These are phyloP conservation scores for Epinotia brunnichana DNA, from an alignment of 2,888 invertebrate species.

Conservation along the genomic window DNA sequence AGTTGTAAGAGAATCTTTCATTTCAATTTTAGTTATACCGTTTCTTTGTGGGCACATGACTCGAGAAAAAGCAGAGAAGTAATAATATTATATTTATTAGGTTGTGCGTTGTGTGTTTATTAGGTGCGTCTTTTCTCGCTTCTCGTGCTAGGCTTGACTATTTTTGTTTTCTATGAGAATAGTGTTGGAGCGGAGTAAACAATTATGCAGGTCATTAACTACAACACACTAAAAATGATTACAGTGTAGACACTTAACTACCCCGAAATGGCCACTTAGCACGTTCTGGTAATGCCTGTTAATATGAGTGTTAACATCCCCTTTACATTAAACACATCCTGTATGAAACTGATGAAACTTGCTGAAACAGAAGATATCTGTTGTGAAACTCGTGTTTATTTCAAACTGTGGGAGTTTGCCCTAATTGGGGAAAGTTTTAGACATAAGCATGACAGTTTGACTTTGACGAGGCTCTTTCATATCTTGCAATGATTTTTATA, in stretches of 20 bases:
- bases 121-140: too few species aligned
- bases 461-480: conserved; percentile 3
- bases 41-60: too few species aligned
- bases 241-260: conserved; percentile 3
- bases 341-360: neutral
- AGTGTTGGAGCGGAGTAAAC: too few species aligned
- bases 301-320: neutral
- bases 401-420: neutral
- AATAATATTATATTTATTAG: too few species aligned
- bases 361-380: neutral
- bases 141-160: too few species aligned
- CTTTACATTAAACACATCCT: neutral
- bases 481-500: neutral
- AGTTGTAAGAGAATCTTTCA: too few species aligned
- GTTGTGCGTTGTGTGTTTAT: too few species aligned
- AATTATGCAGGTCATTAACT: neutral
- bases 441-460: conserved; percentile 2
- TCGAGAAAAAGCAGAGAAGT: too few species aligned
- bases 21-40: too few species aligned
- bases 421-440: conserved; percentile 19
- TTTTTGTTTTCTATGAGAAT: too few species aligned
- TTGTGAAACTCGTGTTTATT: neutral
- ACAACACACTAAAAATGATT: neutral
- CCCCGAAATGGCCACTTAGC: neutral
- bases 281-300: neutral